Base-by-base conservation (phyloP, 2,797 vertebrate species). In the Semaprochilodus insignis region DNA sequence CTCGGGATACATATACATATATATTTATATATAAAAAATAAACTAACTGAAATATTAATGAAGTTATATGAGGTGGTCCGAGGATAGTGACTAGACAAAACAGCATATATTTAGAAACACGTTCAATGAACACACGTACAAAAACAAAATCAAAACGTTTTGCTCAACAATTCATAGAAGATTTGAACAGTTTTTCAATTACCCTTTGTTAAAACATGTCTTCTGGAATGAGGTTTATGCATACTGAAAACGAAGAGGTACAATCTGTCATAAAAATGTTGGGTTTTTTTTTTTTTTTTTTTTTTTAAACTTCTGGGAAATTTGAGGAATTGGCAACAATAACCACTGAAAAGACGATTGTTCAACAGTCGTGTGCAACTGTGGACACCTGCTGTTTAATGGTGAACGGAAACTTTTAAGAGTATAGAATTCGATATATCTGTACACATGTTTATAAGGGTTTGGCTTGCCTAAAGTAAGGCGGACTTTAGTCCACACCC, bases 41-140 rank as follows among this genome's bases (percentile, higher is more conserved):
- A 96, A 96, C 90, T 96, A 97, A 96, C 96, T 94, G 95, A 97
- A 96, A 95, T 95, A 94, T 90, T 91, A 96, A 96, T 94, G 95
- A 97, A 95, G 93, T 96, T 94, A 97, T 96, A 97, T 95, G 95
- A 96, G 94, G 94, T 93, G 93, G 91, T 96, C 95, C 91, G 85
- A 95, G 94, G 93, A 95, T 96, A 97, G 92, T 93, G 93, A 96
- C 95, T 96, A 96, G 95, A 94, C 88, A 96, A 94, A 67, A 67
- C 34, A 87, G 91, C 95, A 96, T 63, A 79, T 52, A 73, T 81
- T 71, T 44, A 62, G 78, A 77, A 94, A 94, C 94, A 92, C 96
- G 95, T 91, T 93, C 85, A 55, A 91, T 93, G 91, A 95, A 94
- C 95, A 92, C 87, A 94, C 91, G 89, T 88, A 93, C 88, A 87